Conservation (phyloP, 2,113 vertebrate genomes). For the Bubo bubo region DNA sequence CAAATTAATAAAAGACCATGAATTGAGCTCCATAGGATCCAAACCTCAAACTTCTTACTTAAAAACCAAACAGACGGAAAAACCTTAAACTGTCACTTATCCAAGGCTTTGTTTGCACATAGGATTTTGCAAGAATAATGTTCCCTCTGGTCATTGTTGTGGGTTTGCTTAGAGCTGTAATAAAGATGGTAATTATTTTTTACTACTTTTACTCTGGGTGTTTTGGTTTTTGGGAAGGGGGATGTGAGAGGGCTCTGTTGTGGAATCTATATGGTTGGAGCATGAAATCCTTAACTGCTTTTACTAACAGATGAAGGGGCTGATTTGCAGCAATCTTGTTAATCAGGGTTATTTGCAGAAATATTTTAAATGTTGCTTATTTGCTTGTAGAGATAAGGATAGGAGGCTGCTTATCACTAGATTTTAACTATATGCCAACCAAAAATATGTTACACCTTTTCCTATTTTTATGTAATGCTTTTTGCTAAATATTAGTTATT, state of each 20-base stretch:
- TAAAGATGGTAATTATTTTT: slow-evolving; percentile 51
- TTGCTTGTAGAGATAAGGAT: background rate
- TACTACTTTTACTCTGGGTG: background rate
- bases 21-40: background rate
- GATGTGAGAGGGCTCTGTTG: background rate
- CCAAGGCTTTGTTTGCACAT: background rate
- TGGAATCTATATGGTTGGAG: background rate
- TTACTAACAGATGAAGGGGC: background rate
- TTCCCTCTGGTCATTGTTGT: slow-evolving; percentile 41
- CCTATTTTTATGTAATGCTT: background rate
- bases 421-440: background rate
- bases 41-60: background rate
- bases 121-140: slow-evolving; percentile 49
- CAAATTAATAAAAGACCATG: background rate
- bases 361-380: background rate
- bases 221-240: background rate
- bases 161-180: slow-evolving; percentile 53
- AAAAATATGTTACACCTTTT: background rate
- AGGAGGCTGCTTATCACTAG: background rate
- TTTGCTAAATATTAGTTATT: background rate
- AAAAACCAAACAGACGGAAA: background rate
- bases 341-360: background rate
- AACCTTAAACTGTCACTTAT: background rate
- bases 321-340: background rate
- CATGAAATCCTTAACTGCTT: background rate